Conservation (phyloP, 1,140 invertebrate genomes). For the Vollenhovia emeryi region DNA sequence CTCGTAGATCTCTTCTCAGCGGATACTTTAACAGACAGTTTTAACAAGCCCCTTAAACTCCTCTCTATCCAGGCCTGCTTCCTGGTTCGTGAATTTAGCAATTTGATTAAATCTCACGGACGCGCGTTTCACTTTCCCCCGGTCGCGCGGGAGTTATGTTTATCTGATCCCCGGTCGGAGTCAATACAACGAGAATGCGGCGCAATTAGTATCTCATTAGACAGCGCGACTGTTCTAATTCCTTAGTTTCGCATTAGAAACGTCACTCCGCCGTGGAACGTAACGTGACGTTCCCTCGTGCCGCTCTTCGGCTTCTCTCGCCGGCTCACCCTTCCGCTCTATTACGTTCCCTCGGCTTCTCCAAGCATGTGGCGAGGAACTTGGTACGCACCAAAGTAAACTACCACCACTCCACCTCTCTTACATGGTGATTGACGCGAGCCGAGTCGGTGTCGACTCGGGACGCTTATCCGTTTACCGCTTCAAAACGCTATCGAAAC, state of each 20-base stretch:
- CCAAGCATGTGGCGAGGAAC: constrained; percentile 41
- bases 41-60: constrained; percentile 5
- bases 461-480: constrained; percentile 31
- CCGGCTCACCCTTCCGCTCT: constrained; percentile 8
- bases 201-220: constrained; percentile 74
- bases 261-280: constrained; percentile 74
- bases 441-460: constrained; percentile 33
- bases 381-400: constrained; percentile 64
- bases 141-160: constrained; percentile 37
- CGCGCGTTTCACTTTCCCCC: constrained; percentile 68
- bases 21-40: constrained; percentile 14
- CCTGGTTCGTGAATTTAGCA: constrained; percentile 13
- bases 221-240: constrained; percentile 72
- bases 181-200: constrained; percentile 69
- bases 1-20: constrained; percentile 1
- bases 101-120: constrained; percentile 63
- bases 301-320: constrained; percentile 52
- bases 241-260: constrained; percentile 77
- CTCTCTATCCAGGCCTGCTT: constrained; percentile 1
- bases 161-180: constrained; percentile 66
- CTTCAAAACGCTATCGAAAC: constrained; percentile 22
- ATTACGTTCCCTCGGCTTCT: constrained; percentile 45
- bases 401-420: constrained; percentile 60
- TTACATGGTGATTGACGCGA: constrained; percentile 52
- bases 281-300: constrained; percentile 68